Evolutionary conservation across 2,797 vertebrate genomes (phyloP), one percentile per base, ranked within the genome.

Genomic region (Fistularia commersonii): DNA sequence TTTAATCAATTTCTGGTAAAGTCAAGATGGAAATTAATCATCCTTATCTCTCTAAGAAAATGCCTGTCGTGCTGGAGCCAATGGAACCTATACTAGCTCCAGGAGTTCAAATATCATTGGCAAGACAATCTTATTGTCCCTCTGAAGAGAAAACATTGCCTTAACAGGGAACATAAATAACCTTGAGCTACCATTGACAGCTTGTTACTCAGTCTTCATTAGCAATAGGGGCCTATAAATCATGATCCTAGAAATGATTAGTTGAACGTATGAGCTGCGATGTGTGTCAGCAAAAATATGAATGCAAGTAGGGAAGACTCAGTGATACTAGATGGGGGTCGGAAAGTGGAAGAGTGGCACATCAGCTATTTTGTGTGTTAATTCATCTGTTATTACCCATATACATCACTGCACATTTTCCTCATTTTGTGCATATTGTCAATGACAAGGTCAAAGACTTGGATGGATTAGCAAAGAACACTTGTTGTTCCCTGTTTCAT

Each of bases 181-280:
- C 59, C 58, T 57, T 66, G 53, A 68, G 70, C 54, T 69, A 61
- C 51, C 66, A 66, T 59, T 70, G 82, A 81, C 72, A 76, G 77
- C 77, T 78, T 79, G 64, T 78, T 74, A 74, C 67, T 81, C 72
- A 64, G 78, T 80, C 58, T 84, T 81, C 77, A 80, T 76, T 77
- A 79, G 80, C 61, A 54, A 64, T 81, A 69, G 45, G 53, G 54
- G 61, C 38, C 65, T 32, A 78, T 80, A 78, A 83, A 81, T 87
- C 77, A 81, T 11, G 45, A 55, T 50, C 54, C 45, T 41, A 43
- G 52, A 66, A 79, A 77, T 74, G 52, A 84, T 83, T 69, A 76
- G 69, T 67, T 76, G 57, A 61, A 75, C 66, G 36, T 72, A 45
- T 66, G 69, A 73, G 66, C 58, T 68, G 37, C 47, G 48, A 32